Conservation (phyloP, 2,113 vertebrate species). For the Bubo bubo region DNA sequence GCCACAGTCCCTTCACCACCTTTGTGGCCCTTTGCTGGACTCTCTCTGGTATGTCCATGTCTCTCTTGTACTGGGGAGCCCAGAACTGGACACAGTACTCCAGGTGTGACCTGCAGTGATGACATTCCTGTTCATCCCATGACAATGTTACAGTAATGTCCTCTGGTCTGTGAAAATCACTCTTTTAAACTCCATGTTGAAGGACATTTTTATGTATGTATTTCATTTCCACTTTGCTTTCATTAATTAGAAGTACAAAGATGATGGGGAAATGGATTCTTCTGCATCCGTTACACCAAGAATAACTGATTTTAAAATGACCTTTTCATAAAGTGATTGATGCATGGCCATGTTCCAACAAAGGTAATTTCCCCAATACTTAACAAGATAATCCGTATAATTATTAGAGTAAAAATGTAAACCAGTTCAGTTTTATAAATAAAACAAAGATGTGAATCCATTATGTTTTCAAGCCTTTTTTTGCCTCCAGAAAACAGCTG, state of each 20-base stretch:
- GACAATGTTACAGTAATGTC: not conserved
- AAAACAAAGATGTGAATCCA: not conserved
- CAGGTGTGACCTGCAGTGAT: not conserved
- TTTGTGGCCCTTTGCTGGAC: not conserved
- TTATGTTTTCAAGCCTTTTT: not conserved
- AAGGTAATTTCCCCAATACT: not conserved
- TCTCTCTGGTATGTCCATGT: fast-evolving
- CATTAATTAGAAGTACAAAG: not conserved
- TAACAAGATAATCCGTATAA: not conserved
- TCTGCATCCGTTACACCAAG: not conserved
- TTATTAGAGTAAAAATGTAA: not conserved
- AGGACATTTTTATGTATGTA: not conserved
- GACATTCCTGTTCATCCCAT: not conserved
- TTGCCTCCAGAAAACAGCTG: not conserved
- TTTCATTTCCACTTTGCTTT: not conserved
- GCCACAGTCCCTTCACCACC: not conserved
- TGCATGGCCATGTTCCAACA: not conserved
- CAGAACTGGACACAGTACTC: not conserved
- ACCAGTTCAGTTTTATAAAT: not conserved
- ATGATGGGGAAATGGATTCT: not conserved
- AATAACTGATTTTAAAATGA: not conserved
- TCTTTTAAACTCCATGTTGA: not conserved
- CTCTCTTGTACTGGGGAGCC: not conserved
- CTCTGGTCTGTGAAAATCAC: not conserved
- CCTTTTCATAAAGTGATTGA: not conserved